Evolutionary conservation across 2,888 invertebrate species (phyloP).

Genomic region (Euzophera pinguis): DNA sequence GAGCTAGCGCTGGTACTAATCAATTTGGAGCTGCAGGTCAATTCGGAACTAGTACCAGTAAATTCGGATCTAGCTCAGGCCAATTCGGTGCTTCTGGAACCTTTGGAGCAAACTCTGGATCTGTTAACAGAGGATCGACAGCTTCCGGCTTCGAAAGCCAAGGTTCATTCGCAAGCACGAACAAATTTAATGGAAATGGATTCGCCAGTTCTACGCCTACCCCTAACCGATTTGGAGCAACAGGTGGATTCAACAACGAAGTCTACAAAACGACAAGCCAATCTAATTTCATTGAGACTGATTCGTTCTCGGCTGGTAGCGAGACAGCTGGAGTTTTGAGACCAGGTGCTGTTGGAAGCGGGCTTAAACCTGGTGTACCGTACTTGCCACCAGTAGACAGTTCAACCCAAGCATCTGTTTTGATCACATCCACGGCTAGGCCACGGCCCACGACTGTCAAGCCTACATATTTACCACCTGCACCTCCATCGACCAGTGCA

Average conservation of each 20-base stretch:
- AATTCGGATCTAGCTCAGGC: slow-evolving; percentile 14
- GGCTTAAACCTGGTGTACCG: slow-evolving; percentile 68
- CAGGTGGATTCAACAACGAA: slow-evolving; percentile 38
- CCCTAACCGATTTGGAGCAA: slow-evolving; percentile 36
- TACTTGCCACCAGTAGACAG: slow-evolving; percentile 66
- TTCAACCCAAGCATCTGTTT: slow-evolving; percentile 47
- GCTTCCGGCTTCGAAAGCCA: slow-evolving; percentile 29
- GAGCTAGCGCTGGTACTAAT: background rate
- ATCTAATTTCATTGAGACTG: slow-evolving; percentile 59
- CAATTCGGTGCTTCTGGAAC: slow-evolving; percentile 12
- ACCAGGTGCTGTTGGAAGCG: slow-evolving; percentile 49
- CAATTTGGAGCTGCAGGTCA: slow-evolving; percentile 21
- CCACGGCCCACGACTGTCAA: slow-evolving; percentile 46
- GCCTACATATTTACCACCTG: slow-evolving; percentile 50
- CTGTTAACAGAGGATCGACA: slow-evolving; percentile 24
- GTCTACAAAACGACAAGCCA: slow-evolving; percentile 52
- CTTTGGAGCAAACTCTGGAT: slow-evolving; percentile 24
- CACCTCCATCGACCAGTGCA: slow-evolving; percentile 53
- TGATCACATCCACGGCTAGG: slow-evolving; percentile 40
- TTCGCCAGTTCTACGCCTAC: slow-evolving; percentile 29
- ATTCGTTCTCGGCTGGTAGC: slow-evolving; percentile 60
- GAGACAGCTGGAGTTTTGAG: slow-evolving; percentile 49
- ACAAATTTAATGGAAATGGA: slow-evolving; percentile 21
- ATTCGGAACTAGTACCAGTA: slow-evolving; percentile 13
- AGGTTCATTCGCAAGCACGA: slow-evolving; percentile 18